These are phyloP conservation scores for Taeniopygia guttata DNA, from an alignment of 2,797 vertebrate species.

Conservation along the genomic window DNA sequence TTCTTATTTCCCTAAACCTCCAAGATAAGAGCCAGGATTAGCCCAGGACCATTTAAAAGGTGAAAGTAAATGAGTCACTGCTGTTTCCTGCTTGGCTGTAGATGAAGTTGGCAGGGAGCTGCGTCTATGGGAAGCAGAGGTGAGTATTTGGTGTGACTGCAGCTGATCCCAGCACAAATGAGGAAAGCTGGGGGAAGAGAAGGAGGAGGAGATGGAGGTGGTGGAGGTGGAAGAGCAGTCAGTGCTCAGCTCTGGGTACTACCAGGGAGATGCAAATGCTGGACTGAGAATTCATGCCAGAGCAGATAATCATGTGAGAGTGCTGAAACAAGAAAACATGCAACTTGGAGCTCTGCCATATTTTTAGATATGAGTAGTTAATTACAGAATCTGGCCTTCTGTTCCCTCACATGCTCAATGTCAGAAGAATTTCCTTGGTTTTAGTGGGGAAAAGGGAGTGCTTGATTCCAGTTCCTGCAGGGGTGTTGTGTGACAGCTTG, in stretches of 20 bases:
- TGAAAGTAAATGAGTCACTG: background rate
- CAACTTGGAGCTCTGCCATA: background rate
- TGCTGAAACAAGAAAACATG: slow-evolving; percentile 24
- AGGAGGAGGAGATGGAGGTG: background rate
- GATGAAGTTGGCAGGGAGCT: background rate
- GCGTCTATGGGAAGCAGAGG: background rate
- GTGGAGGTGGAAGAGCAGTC: background rate
- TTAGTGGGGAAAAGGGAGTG: background rate
- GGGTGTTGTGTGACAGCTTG: background rate
- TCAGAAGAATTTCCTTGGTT: background rate
- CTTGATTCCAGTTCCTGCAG: background rate
- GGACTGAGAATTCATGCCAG: background rate
- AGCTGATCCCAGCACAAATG: background rate
- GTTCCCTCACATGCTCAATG: background rate
- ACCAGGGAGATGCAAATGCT: background rate
- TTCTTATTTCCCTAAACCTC: background rate
- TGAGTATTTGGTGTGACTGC: background rate
- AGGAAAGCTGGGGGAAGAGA: background rate
- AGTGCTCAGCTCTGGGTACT: background rate
- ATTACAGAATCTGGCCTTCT: slow-evolving; percentile 7
- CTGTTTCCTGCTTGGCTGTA: background rate
- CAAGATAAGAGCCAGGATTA: background rate
- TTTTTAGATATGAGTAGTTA: slow-evolving; percentile 33
- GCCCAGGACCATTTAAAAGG: background rate
- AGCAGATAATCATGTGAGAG: slow-evolving; percentile 14